Conservation (phyloP, 2,113 vertebrate species). For the Felis chaus region DNA sequence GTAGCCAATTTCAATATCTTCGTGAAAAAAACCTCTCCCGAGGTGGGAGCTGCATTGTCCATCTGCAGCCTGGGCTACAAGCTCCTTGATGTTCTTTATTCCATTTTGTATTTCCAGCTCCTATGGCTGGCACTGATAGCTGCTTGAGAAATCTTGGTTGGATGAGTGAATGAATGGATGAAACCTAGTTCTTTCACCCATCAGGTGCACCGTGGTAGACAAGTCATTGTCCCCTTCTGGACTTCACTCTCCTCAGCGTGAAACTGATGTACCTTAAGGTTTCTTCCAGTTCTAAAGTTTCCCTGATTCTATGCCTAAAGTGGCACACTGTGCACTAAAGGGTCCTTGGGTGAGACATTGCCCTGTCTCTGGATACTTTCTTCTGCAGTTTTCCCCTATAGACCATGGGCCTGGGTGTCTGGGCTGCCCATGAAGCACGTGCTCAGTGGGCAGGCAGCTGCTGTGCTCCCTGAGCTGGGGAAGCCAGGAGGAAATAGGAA, state of each 20-base stretch:
- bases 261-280: neutral
- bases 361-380: neutral
- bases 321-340: neutral
- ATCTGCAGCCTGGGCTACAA: neutral
- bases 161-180: neutral
- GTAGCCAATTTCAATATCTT: neutral
- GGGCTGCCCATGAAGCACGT: neutral
- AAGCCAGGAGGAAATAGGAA: no score
- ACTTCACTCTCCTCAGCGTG: neutral
- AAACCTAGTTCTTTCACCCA: neutral
- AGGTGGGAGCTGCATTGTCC: no score
- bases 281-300: neutral
- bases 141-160: neutral
- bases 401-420: neutral
- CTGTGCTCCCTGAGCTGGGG: neutral
- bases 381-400: neutral
- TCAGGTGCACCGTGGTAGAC: neutral
- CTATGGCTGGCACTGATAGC: neutral
- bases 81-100: neutral
- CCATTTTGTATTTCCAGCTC: neutral
- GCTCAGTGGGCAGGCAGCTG: neutral
- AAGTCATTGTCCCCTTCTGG: neutral
- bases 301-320: neutral
- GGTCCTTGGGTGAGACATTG: neutral
- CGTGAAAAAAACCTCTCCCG: neutral